A percentile compares a stretch with the other conserved stretches of the same genome.
phyloP scores from a whole-genome alignment of 2,797 vertebrate species.

The Hipposideros larvatus region DNA sequence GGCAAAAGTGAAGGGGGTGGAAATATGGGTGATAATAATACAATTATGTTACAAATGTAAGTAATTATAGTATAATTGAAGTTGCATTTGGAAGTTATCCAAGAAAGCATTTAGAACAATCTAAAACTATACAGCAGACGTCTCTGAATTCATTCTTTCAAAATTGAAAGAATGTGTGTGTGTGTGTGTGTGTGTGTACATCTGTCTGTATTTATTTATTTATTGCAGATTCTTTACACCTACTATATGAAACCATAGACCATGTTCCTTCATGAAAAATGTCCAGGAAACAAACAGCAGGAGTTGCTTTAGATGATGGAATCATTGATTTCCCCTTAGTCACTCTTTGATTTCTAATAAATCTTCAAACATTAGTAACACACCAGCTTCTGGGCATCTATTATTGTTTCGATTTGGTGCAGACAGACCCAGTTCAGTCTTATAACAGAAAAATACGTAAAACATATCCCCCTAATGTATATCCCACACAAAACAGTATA shows the following conservation, averaged over 20 bases:
- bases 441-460: constrained; percentile 3
- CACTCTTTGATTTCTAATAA: constrained; percentile 53
- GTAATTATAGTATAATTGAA: background rate
- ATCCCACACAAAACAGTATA: background rate
- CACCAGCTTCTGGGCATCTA: background rate
- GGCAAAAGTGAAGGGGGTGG: background rate
- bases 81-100: constrained; percentile 16
- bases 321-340: constrained; percentile 30
- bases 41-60: background rate
- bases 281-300: background rate
- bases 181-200: too few species aligned
- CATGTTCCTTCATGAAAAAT: background rate
- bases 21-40: background rate
- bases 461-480: background rate
- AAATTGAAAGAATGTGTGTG: background rate
- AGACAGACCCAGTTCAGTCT: background rate
- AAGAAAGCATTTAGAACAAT: constrained; percentile 29
- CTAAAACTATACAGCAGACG: background rate
- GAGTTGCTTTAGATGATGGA: background rate
- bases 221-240: background rate
- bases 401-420: background rate
- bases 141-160: constrained; percentile 35
- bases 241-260: background rate
- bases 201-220: background rate
- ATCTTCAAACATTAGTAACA: background rate